Conservation (phyloP, 1,140 invertebrate genomes). For the Batillaria attramentaria region DNA sequence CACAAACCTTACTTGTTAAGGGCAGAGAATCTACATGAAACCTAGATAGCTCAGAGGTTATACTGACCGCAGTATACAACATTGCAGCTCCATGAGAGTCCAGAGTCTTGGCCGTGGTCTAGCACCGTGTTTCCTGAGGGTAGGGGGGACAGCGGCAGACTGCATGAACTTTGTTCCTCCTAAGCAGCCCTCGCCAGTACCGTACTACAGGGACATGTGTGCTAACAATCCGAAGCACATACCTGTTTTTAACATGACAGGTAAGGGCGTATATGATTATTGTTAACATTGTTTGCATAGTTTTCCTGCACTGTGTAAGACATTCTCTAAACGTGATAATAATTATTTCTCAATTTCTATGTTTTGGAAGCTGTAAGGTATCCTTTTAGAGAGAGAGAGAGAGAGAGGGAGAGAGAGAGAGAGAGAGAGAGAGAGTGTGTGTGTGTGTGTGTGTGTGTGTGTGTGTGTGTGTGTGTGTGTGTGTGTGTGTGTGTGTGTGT, state of each 20-base stretch:
- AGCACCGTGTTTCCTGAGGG: constrained; percentile 54
- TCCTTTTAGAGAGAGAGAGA: neutral
- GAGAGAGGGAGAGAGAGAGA: no score
- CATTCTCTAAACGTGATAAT: neutral
- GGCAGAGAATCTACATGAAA: neutral
- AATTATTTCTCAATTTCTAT: neutral
- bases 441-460: constrained; percentile 16
- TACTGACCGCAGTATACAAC: no score
- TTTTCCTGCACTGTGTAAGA: no score
- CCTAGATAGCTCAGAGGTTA: neutral
- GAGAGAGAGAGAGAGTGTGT: no score
- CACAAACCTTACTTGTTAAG: neutral
- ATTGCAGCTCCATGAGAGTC: constrained; percentile 35
- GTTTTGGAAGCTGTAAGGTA: neutral
- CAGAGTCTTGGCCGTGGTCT: constrained; percentile 52
- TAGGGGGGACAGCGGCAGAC: constrained; percentile 62
- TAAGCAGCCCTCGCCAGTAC: neutral
- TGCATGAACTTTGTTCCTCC: constrained; percentile 36
- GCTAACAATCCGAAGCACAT: no score
- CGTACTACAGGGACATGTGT: no score
- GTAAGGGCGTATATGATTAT: neutral
- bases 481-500: neutral
- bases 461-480: neutral
- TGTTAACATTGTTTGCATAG: neutral
- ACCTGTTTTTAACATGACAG: constrained; percentile 3